Percentiles rank a stretch among this genome's conserved stretches.
These are phyloP conservation scores for Abrostola triplasia DNA, from an alignment of 2,888 invertebrate species.

Conservation along the genomic window DNA sequence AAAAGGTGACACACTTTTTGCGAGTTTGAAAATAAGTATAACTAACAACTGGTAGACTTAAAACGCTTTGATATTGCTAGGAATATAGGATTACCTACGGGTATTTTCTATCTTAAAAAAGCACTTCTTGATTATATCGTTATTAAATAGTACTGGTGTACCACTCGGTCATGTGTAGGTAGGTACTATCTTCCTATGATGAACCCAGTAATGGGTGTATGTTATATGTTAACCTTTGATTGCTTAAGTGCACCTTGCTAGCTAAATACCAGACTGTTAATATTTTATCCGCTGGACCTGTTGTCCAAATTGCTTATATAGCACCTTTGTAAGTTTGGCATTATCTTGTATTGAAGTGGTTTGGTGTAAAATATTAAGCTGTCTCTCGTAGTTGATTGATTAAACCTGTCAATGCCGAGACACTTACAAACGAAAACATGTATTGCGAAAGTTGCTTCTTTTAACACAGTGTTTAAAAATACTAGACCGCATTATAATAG, in stretches of 20 bases:
- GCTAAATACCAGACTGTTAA: neutral
- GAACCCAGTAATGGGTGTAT: too few relatives aligned
- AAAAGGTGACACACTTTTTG: too few relatives aligned
- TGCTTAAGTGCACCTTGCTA: neutral
- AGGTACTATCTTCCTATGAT: too few relatives aligned
- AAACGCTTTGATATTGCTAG: too few relatives aligned
- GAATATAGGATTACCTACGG: too few relatives aligned
- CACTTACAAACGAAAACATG: slow-evolving; percentile 34
- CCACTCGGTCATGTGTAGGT: too few relatives aligned
- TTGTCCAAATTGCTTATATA: slow-evolving; percentile 27
- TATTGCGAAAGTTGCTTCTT: slow-evolving; percentile 16
- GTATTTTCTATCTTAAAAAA: too few relatives aligned
- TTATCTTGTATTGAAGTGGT: slow-evolving; percentile 35
- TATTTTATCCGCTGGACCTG: slow-evolving; percentile 19
- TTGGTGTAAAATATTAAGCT: slow-evolving; percentile 18
- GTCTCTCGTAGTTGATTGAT: slow-evolving; percentile 45
- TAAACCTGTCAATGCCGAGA: slow-evolving; percentile 39
- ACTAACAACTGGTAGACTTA: too few relatives aligned
- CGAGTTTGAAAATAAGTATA: too few relatives aligned
- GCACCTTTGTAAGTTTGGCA: slow-evolving; percentile 35
- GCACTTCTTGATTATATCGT: too few relatives aligned
- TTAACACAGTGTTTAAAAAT: neutral
- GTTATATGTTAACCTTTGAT: too few relatives aligned
- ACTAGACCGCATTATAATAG: neutral
- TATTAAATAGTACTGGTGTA: too few relatives aligned